Conservation (phyloP, 1,140 invertebrate species). For the Schlechtendalia chinensis region DNA sequence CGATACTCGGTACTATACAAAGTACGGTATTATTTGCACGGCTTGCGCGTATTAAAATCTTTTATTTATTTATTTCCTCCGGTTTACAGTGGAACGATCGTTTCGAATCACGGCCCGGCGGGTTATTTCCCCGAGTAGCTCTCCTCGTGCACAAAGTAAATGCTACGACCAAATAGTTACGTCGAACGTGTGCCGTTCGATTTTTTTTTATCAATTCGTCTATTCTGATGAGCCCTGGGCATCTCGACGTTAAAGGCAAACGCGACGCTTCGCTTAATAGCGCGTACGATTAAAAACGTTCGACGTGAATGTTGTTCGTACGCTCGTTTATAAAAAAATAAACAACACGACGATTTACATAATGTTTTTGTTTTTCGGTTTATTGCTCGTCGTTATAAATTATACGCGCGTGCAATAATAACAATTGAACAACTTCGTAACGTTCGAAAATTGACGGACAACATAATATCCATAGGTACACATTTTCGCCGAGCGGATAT, state of each 20-base stretch:
- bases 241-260: neutral
- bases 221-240: no score
- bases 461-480: neutral
- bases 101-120: neutral
- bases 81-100: neutral
- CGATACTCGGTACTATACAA: neutral
- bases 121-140: neutral
- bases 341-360: no score
- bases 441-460: no score
- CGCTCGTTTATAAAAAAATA: neutral
- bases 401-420: no score
- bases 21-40: neutral
- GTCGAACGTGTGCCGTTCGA: neutral
- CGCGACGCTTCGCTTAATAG: neutral
- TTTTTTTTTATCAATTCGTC: no score
- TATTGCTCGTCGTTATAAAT: no score
- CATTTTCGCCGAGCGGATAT: no score
- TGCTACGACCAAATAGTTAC: neutral
- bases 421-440: no score
- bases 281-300: neutral
- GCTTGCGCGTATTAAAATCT: neutral
- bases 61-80: constrained; percentile 16
- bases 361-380: no score
- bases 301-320: neutral
- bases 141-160: neutral